These are phyloP conservation scores for Lingula anatina DNA, from an alignment of 2,888 invertebrate genomes.

Conservation along the genomic window DNA sequence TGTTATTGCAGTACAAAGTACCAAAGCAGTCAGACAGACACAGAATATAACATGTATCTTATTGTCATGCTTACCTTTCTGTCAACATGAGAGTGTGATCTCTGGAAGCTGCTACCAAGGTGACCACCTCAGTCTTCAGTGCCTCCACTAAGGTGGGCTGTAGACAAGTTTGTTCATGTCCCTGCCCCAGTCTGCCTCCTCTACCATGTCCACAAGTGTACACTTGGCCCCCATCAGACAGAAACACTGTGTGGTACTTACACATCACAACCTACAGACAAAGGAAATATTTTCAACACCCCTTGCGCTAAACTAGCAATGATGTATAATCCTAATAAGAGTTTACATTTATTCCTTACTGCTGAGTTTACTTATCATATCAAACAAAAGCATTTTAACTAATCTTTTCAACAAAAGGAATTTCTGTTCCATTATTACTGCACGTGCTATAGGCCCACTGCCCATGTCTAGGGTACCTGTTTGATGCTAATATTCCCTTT, in stretches of 20 bases:
- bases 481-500: conserved; percentile 59
- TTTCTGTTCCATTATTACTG: too few relatives aligned
- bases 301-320: background rate
- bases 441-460: too few relatives aligned
- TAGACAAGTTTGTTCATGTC: conserved; percentile 54
- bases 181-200: conserved; percentile 70
- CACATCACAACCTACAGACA: conserved; percentile 63
- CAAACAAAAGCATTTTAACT: too few relatives aligned
- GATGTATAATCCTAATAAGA: background rate
- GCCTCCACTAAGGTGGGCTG: conserved; percentile 35
- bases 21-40: too few relatives aligned
- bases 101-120: conserved; percentile 59
- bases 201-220: conserved; percentile 79
- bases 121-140: conserved; percentile 48
- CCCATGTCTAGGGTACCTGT: too few relatives aligned
- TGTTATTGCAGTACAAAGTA: too few relatives aligned
- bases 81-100: conserved; percentile 67
- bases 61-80: conserved; percentile 54
- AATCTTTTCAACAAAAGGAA: too few relatives aligned
- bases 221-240: conserved; percentile 59
- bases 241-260: conserved; percentile 72
- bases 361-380: too few relatives aligned
- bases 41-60: too few relatives aligned
- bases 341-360: too few relatives aligned
- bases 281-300: background rate